Conservation (phyloP, 2,113 vertebrate genomes). For the Ageneiosus marmoratus region DNA sequence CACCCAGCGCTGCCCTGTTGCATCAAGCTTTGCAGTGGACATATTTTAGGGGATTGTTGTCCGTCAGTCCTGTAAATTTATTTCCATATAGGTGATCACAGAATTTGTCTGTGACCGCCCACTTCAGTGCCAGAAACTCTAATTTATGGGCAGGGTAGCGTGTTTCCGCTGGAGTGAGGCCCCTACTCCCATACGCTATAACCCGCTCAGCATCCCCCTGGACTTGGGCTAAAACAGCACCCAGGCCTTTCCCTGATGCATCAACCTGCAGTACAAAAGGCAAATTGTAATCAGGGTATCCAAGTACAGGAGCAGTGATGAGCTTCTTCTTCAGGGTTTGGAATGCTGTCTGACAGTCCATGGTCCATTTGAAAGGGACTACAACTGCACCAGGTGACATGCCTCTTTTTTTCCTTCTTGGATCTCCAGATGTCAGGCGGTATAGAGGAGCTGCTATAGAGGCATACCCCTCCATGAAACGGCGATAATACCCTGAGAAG, state of each 20-base stretch:
- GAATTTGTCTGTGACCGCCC: background rate
- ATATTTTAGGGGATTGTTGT: no score
- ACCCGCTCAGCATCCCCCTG: background rate
- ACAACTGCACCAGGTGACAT: no score
- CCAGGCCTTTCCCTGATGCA: background rate
- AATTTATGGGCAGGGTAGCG: no score
- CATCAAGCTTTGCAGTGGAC: no score
- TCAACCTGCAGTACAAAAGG: no score
- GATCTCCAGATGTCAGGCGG: background rate
- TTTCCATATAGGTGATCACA: slow-evolving; percentile 24
- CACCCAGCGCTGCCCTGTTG: no score
- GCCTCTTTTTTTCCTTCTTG: background rate
- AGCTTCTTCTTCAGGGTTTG: no score
- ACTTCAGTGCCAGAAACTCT: no score
- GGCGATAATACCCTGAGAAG: background rate
- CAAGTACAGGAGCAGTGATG: no score
- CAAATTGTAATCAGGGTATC: no score
- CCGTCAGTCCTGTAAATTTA: slow-evolving; percentile 36
- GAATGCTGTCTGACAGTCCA: no score
- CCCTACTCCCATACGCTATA: background rate
- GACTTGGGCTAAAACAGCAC: background rate
- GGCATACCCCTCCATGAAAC: background rate
- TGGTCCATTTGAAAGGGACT: no score
- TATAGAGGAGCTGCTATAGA: background rate
- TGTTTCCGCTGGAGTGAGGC: background rate